These are phyloP conservation scores for Alligator mississippiensis DNA, from an alignment of 2,113 vertebrate species.

Conservation along the genomic window DNA sequence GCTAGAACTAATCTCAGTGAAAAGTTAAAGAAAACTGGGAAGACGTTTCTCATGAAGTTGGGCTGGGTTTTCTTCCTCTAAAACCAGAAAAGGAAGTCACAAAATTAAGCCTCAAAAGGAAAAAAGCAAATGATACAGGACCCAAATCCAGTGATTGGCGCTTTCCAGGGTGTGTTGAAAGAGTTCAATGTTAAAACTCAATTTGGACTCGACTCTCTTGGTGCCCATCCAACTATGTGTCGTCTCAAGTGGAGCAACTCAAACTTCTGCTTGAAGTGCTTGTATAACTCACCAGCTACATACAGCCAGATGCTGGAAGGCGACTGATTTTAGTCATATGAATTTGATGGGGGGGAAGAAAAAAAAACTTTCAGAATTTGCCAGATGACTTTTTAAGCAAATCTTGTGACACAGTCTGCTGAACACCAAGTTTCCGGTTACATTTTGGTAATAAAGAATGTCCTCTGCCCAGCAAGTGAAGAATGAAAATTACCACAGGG, in stretches of 20 bases:
- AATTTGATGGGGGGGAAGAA: neutral
- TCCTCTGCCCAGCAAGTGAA: neutral
- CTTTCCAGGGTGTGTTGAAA: neutral
- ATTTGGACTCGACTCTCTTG: fast-evolving
- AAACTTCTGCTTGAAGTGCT: neutral
- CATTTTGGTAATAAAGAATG: neutral
- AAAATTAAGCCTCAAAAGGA: neutral
- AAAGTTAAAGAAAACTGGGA: neutral
- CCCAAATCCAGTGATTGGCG: neutral
- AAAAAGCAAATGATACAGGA: neutral
- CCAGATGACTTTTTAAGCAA: neutral
- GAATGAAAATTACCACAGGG: neutral
- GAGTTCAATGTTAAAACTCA: neutral
- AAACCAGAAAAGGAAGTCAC: neutral
- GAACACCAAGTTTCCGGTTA: neutral
- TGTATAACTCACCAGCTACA: neutral
- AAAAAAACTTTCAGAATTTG: neutral
- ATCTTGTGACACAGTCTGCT: neutral
- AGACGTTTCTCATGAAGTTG: neutral
- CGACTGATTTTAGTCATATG: neutral
- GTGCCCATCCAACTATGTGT: neutral
- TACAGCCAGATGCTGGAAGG: fast-evolving
- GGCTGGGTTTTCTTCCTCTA: neutral
- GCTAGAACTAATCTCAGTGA: neutral
- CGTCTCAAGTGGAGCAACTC: neutral